These are phyloP conservation scores for Meganola albula DNA, from an alignment of 2,888 invertebrate genomes.

Conservation along the genomic window DNA sequence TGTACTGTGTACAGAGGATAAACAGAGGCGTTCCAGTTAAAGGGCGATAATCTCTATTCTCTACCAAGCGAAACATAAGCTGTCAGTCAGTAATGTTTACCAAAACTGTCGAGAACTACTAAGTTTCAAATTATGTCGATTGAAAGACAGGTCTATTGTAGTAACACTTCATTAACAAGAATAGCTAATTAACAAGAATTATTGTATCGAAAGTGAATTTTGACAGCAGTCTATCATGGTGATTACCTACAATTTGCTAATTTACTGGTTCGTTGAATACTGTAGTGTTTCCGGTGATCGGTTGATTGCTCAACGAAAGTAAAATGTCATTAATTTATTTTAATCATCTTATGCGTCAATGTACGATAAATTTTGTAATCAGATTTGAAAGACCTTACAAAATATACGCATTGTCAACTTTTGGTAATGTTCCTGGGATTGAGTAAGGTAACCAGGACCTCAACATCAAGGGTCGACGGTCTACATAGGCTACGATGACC, in stretches of 20 bases:
- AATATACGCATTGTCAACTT: too few species aligned
- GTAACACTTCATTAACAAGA: slow-evolving; percentile 15
- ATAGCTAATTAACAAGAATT: slow-evolving; percentile 6
- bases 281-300: slow-evolving; percentile 15
- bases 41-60: slow-evolving; percentile 39
- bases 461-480: too few species aligned
- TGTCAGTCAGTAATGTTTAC: slow-evolving; percentile 16
- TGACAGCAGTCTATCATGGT: slow-evolving; percentile 4
- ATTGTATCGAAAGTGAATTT: slow-evolving; percentile 9
- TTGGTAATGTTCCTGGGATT: too few species aligned
- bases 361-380: too few species aligned
- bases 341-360: slow-evolving; percentile 14
- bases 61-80: slow-evolving; percentile 10
- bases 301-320: slow-evolving; percentile 11
- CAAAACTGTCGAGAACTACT: too few species aligned
- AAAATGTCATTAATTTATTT: slow-evolving; percentile 10
- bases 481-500: too few species aligned
- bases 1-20: slow-evolving; percentile 34
- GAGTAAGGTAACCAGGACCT: too few species aligned
- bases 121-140: too few species aligned
- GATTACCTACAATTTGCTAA: slow-evolving; percentile 10
- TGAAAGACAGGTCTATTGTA: slow-evolving; percentile 13
- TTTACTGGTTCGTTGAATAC: slow-evolving; percentile 14
- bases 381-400: too few species aligned
- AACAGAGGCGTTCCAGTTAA: slow-evolving; percentile 40